Conservation (phyloP, 35 echinoderm and acorn worm genomes). For the Eucidaris tribuloides region DNA sequence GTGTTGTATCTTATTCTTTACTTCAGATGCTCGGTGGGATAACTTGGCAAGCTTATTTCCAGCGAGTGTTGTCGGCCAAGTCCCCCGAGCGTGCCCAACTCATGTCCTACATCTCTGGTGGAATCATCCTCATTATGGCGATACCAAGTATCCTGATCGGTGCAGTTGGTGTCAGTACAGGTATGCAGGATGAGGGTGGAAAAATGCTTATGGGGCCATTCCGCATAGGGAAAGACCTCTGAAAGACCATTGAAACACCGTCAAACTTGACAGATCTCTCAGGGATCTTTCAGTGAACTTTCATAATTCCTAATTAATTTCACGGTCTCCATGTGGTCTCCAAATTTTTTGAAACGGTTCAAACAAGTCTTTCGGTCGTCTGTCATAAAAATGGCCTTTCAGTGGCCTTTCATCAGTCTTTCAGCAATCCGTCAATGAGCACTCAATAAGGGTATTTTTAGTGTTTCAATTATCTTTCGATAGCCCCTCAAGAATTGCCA, state of each 20-base stretch:
- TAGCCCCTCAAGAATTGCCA: constrained; percentile 9
- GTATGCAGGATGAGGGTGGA: not conserved
- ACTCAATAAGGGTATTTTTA: no score
- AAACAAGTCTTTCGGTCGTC: not conserved
- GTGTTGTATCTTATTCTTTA: not conserved
- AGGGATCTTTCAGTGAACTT: not conserved
- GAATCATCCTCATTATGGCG: constrained; percentile 46
- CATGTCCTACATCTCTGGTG: constrained; percentile 42
- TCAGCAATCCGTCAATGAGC: not conserved
- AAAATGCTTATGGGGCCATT: no score
- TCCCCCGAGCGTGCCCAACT: constrained; percentile 31
- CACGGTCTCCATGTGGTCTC: not conserved
- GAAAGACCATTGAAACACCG: constrained; percentile 3
- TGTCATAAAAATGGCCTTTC: no score
- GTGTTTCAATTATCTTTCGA: constrained; percentile 4
- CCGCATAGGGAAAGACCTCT: no score
- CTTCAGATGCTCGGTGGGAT: constrained; percentile 62
- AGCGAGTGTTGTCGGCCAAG: constrained; percentile 56
- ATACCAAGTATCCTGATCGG: constrained; percentile 61
- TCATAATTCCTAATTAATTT: not conserved
- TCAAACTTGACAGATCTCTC: constrained; percentile 3
- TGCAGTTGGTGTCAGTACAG: constrained; percentile 39
- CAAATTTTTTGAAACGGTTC: not conserved
- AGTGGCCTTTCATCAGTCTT: no score
- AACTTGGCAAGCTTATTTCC: constrained; percentile 75